Evolutionary conservation across 2,113 vertebrate species (phyloP), one percentile per base, ranked within the genome.

Genomic region (Sander lucioperca): DNA sequence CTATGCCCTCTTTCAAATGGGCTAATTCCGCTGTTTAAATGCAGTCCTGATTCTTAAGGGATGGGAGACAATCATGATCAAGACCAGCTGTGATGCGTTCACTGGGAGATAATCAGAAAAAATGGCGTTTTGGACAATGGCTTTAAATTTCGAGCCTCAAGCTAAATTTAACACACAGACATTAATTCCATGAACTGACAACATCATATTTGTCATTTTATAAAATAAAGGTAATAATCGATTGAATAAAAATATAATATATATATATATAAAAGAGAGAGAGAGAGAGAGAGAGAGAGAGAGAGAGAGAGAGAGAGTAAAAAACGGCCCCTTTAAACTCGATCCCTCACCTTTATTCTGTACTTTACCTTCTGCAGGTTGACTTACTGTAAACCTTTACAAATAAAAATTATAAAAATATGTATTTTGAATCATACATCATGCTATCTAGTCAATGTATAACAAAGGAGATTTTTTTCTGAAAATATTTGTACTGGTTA

Each of bases 51-150:
- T 21, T 72, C 39, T 72, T 56, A 13, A 27, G 45, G 53, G 30
- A 53, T 11, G 19, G n/a, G 16, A 68, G 71, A 21, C 79, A 75
- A 51, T 74, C 69, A 58, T 18, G 21, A 47, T 72, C 45, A 27
- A 23, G n/a, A 68, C 11, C 23, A 51, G 23, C 64, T 62, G 64
- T 43, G 62, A 66, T 54, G 56, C 30, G 2, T 59, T 58, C 27
- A 13, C 50, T 16, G n/a, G 61, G 4, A 39, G 8, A n/a, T 30
- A 39, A 68, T 36, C 10, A 43, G 9, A 19, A 36, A 69, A 39
- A 14, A n/a, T 0, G 2, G 19, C 2, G 47, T 58, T 27, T 25
- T 18, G 1, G 11, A 27, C 2, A 51, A 48, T 8, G 6, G 6
- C 25, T 8, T 58, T 15, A 70, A 43, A 62, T 53, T 36, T 13